Conservation (phyloP, 2,888 invertebrate genomes). For the Cylindroiulus punctatus region DNA sequence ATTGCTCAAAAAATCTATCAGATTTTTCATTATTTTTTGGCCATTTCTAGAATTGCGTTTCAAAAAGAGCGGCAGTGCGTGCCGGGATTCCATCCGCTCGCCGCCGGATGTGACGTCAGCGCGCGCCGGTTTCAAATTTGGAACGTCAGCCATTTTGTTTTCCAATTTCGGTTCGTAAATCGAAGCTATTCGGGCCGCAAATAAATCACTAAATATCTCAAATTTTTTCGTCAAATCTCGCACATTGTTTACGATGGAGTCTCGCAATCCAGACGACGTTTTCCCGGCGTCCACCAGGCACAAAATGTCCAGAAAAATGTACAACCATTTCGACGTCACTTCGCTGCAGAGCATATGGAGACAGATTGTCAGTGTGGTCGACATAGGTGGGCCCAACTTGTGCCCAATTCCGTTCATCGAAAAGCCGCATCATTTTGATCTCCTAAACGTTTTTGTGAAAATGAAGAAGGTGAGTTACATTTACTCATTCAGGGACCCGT, state of each 20-base stretch:
- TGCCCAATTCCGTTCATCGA: constrained; percentile 50
- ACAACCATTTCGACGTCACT: neutral
- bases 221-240: neutral
- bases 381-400: neutral
- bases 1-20: neutral
- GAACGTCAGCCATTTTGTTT: neutral
- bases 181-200: no score
- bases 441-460: constrained; percentile 53
- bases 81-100: neutral
- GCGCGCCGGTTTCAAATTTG: neutral
- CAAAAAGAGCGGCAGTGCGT: neutral
- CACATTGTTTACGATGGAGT: neutral
- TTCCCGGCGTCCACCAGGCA: constrained; percentile 9
- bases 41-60: neutral
- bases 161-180: neutral
- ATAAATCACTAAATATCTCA: neutral
- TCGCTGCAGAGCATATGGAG: neutral
- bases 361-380: neutral
- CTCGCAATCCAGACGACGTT: neutral
- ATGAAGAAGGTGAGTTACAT: neutral
- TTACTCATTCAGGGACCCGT: neutral
- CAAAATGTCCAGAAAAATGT: neutral
- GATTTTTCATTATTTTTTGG: neutral
- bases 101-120: no score
- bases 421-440: constrained; percentile 50